These are phyloP conservation scores for Crenuchus spilurus DNA, from an alignment of 2,797 vertebrate genomes.

Conservation along the genomic window DNA sequence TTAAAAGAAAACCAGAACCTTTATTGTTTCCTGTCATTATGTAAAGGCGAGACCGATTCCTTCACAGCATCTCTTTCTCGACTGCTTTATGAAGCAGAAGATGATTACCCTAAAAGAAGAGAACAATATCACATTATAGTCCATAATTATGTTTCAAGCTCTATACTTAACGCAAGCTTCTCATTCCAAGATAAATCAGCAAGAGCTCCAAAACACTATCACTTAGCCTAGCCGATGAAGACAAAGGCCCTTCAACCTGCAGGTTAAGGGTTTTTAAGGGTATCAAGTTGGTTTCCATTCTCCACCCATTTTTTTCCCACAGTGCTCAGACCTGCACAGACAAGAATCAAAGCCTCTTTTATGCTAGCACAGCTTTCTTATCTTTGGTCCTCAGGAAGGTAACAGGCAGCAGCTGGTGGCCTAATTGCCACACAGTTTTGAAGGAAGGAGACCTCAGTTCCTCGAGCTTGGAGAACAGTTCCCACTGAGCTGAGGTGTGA, in stretches of 20 bases:
- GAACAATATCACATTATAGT: not conserved
- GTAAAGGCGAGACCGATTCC: not conserved
- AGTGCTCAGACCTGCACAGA: conserved; percentile 25
- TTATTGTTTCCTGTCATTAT: too few relatives aligned
- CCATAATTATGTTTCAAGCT: not conserved
- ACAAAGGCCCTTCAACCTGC: conserved; percentile 5
- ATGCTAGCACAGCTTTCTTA: conserved; percentile 49
- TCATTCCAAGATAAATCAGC: not conserved
- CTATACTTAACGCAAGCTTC: conserved; percentile 15
- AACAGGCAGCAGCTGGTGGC: conserved; percentile 42
- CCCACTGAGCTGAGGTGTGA: conserved; percentile 2
- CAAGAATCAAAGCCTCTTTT: conserved; percentile 49
- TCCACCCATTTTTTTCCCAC: conserved; percentile 5
- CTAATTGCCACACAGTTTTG: conserved; percentile 36
- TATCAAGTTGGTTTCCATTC: conserved; percentile 20
- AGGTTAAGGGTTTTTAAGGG: conserved; percentile 34
- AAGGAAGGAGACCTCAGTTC: conserved; percentile 16
- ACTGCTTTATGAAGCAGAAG: too few relatives aligned
- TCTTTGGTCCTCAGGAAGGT: conserved; percentile 41
- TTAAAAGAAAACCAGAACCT: not conserved
- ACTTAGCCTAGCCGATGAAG: not conserved
- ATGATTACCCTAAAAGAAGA: too few relatives aligned
- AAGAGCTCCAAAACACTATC: not conserved
- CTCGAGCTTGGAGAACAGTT: conserved; percentile 20
- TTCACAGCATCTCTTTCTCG: not conserved